These are phyloP conservation scores for Phycodurus eques DNA, from an alignment of 2,113 vertebrate species.

Conservation along the genomic window DNA sequence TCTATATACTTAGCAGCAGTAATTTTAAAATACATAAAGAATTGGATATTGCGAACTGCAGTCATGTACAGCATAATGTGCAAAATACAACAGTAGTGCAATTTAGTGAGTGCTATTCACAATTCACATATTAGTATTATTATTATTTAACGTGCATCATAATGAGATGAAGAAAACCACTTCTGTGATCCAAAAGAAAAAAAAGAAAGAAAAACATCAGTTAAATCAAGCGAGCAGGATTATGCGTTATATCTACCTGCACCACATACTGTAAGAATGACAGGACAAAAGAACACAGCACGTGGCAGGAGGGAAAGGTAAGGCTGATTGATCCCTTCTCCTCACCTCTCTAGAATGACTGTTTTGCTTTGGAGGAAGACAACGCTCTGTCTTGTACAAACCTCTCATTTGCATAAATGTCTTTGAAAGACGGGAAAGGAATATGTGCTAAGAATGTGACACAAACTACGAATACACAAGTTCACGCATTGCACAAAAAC, in stretches of 20 bases:
- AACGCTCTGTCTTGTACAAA: slow-evolving; percentile 54
- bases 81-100: no score
- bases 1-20: no score
- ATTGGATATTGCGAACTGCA: no score
- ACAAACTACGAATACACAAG: slow-evolving; percentile 32
- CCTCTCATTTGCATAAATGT: slow-evolving; percentile 59
- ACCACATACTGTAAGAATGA: slow-evolving; percentile 44
- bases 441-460: slow-evolving; percentile 42
- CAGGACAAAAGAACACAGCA: slow-evolving; percentile 60
- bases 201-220: slow-evolving; percentile 44
- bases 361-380: slow-evolving; percentile 44
- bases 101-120: no score
- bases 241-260: slow-evolving; percentile 62
- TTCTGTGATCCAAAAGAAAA: slow-evolving; percentile 41
- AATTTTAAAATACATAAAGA: no score
- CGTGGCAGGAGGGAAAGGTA: slow-evolving; percentile 60
- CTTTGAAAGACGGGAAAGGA: slow-evolving; percentile 35
- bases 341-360: slow-evolving; percentile 47
- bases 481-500: slow-evolving; percentile 31
- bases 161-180: slow-evolving; percentile 19
- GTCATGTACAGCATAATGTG: no score
- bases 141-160: no score
- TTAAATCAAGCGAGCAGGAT: slow-evolving; percentile 67
- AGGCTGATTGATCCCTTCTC: slow-evolving; percentile 69
- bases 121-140: no score